These are phyloP conservation scores for Euura saliciscinereae DNA, from an alignment of 1,140 invertebrate genomes.

Conservation along the genomic window DNA sequence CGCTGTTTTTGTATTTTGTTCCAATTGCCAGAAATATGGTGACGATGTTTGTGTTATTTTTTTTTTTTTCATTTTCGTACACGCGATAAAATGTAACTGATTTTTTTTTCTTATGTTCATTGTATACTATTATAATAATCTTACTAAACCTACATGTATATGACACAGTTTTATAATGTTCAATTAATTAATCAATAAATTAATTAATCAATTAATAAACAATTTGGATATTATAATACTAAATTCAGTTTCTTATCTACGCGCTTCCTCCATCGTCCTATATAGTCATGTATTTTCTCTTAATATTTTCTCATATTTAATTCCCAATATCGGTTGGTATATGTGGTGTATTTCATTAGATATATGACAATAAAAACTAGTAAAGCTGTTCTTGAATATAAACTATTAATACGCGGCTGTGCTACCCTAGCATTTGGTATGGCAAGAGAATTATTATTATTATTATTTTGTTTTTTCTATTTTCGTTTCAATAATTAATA, in stretches of 20 bases:
- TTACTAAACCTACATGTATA: no score
- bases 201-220: neutral
- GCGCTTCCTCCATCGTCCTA: no score
- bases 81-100: no score
- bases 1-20: no score
- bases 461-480: constrained; percentile 17
- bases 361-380: constrained; percentile 38
- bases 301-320: constrained; percentile 12
- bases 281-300: constrained; percentile 6
- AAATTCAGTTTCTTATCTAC: neutral
- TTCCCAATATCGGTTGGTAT: constrained; percentile 35
- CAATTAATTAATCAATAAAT: no score
- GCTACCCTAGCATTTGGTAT: constrained; percentile 49
- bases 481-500: constrained; percentile 18
- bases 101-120: no score
- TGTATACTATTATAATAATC: no score
- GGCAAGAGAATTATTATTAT: constrained; percentile 48
- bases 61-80: no score
- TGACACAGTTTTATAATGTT: no score
- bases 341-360: constrained; percentile 15
- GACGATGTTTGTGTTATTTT: no score
- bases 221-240: constrained; percentile 6
- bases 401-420: constrained; percentile 40
- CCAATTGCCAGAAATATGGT: no score
- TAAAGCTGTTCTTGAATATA: constrained; percentile 41